These are phyloP conservation scores for Sminthurinus signatus DNA, from an alignment of 1,140 invertebrate species.

Conservation along the genomic window DNA sequence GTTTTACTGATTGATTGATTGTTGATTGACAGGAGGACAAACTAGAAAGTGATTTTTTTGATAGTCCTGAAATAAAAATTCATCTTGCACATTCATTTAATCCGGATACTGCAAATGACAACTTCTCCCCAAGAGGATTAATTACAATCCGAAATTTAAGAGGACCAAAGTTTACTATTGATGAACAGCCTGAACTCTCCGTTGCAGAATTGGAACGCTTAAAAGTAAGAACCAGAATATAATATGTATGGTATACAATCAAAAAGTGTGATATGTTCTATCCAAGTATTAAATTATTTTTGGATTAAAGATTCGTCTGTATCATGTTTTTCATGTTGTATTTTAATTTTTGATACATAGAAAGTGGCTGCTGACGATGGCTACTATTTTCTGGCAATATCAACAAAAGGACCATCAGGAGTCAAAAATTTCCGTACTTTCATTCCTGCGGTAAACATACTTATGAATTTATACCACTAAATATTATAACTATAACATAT, in stretches of 20 bases:
- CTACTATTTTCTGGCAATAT: slow-evolving; percentile 67
- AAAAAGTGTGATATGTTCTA: no score
- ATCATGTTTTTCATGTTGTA: neutral
- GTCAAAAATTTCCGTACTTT: slow-evolving; percentile 66
- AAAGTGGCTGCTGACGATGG: slow-evolving; percentile 58
- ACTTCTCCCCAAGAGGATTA: slow-evolving; percentile 23
- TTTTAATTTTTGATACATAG: slow-evolving; percentile 45
- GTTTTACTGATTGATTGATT: no score
- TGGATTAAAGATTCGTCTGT: no score
- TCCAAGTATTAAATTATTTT: no score
- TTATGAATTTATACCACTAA: no score
- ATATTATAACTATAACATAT: no score
- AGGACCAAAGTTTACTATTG: slow-evolving; percentile 26
- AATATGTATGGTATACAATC: neutral
- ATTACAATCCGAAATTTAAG: slow-evolving; percentile 32
- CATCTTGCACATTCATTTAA: slow-evolving; percentile 30
- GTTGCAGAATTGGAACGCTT: slow-evolving; percentile 23
- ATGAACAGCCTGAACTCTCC: slow-evolving; percentile 33
- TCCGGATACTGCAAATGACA: slow-evolving; percentile 6
- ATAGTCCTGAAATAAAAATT: slow-evolving; percentile 32
- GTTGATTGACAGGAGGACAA: slow-evolving; percentile 23
- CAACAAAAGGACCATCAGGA: slow-evolving; percentile 59
- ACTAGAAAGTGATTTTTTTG: slow-evolving; percentile 35
- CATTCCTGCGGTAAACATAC: slow-evolving; percentile 63
- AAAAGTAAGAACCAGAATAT: slow-evolving; percentile 13